phyloP scores from a whole-genome alignment of 1,140 invertebrate species.

The Drosophila sucinea region DNA sequence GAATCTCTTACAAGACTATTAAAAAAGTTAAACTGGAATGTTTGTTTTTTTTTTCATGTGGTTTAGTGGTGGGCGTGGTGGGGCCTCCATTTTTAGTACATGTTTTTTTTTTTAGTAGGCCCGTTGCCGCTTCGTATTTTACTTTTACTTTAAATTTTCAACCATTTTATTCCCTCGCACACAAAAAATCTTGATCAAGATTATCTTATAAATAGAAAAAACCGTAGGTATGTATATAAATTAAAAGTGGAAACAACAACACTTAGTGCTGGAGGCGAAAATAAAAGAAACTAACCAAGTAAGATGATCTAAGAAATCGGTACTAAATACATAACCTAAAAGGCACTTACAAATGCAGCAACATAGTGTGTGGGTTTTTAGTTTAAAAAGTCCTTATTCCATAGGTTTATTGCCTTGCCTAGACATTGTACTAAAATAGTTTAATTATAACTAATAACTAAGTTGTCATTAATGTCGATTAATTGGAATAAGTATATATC shows the following conservation, averaged over 20 bases:
- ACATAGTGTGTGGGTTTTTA: constrained; percentile 31
- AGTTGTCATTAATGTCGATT: background rate
- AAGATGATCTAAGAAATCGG: constrained; percentile 23
- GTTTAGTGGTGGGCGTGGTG: constrained; percentile 7
- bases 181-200: constrained; percentile 59
- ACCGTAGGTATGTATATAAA: constrained; percentile 59
- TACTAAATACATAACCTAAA: constrained; percentile 31
- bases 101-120: constrained; percentile 8
- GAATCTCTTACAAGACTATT: constrained; percentile 28
- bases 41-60: constrained; percentile 28
- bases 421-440: constrained; percentile 66
- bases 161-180: constrained; percentile 67
- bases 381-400: constrained; percentile 15
- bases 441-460: background rate
- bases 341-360: constrained; percentile 26
- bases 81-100: constrained; percentile 9
- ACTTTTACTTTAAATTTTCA: constrained; percentile 69
- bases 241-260: constrained; percentile 70
- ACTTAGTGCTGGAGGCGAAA: constrained; percentile 64
- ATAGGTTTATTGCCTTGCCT: constrained; percentile 50
- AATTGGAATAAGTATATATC: background rate
- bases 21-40: constrained; percentile 67
- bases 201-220: constrained; percentile 57
- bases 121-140: constrained; percentile 21
- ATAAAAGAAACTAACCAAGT: constrained; percentile 64